Conservation (phyloP, 2,888 invertebrate genomes). For the Lasioglossum villosulum region DNA sequence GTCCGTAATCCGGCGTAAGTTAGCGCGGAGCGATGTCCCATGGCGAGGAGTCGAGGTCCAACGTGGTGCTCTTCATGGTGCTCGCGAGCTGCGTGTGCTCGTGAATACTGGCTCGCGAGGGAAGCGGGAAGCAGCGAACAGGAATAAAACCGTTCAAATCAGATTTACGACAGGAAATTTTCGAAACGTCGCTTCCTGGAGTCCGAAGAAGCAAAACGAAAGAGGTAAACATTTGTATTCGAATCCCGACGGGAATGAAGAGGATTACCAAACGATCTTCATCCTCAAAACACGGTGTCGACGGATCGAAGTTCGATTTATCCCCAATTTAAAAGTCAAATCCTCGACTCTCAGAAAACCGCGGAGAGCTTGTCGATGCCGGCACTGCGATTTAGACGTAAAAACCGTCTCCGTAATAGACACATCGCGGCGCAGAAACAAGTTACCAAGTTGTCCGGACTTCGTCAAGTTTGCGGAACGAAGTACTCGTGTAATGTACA, state of each 20-base stretch:
- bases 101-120: conserved; percentile 39
- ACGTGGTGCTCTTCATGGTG: conserved; percentile 48
- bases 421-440: background rate
- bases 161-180: conserved; percentile 35
- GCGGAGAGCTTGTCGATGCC: background rate
- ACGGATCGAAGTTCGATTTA: background rate
- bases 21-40: conserved; percentile 78
- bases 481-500: background rate
- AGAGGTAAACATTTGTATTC: background rate
- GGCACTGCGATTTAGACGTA: background rate
- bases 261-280: background rate
- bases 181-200: conserved; percentile 1
- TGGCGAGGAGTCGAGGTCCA: conserved; percentile 75
- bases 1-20: conserved; percentile 78
- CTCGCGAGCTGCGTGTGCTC: conserved; percentile 50
- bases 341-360: background rate
- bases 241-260: background rate
- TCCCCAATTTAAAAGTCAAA: conserved; percentile 5
- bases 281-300: background rate
- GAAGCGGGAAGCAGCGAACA: conserved; percentile 1
- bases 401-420: background rate
- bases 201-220: background rate
- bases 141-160: conserved; percentile 22
- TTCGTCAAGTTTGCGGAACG: background rate
- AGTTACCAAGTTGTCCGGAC: background rate